Base-by-base conservation (phyloP, 2,888 invertebrate genomes). In the Hydroisotoma schaefferi region DNA sequence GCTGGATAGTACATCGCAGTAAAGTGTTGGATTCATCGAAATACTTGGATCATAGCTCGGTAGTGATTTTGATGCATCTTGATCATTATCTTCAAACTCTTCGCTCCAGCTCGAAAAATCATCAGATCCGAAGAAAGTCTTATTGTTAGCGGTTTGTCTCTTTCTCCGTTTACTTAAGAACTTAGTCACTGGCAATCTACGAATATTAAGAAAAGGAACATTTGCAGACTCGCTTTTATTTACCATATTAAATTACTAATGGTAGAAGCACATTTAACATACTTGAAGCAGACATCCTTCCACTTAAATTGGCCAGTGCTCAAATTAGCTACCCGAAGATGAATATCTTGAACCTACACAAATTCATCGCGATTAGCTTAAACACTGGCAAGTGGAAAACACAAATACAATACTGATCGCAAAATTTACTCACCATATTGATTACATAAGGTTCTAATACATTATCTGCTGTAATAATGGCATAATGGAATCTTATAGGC, bases 401-500 rank as follows among this genome's bases (percentile, higher is more conserved):
- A 29, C 6, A 47, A 22, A 4, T 18, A 20, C 29, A 4, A 8
- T 49, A 6, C 20, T 57, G 15, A 33, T 33, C 33, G 6, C 33
- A 20, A 40, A n/a, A n/a, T n/a, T 5, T 40, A 40, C 40, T 56
- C 61, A 73, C 72, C 64, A 63, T 47, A 27, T 68, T 26, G 15
- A 73, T 23, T 20, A 67, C 58, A 26, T 44, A 40, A 0, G 72
- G 73, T 29, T 67, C 43, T 15, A 73, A 57, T 26, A 73, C 65
- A 64, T 73, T 57, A 6, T 72, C 71, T 2, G 74, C 70, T 15
- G 67, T 68, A 20, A 73, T 62, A 25, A 75, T 70, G 15, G 65
- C 71, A 56, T 70, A 62, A 54, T 75, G 74, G 25, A 69, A 67
- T 2, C 75, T 61, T 52, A 73, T 65, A 3, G 71, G 67, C 1